Percentiles rank a stretch among this genome's conserved stretches.
Conservation (phyloP, 2,113 vertebrate species). For the Cricetomys ansorgei region DNA sequence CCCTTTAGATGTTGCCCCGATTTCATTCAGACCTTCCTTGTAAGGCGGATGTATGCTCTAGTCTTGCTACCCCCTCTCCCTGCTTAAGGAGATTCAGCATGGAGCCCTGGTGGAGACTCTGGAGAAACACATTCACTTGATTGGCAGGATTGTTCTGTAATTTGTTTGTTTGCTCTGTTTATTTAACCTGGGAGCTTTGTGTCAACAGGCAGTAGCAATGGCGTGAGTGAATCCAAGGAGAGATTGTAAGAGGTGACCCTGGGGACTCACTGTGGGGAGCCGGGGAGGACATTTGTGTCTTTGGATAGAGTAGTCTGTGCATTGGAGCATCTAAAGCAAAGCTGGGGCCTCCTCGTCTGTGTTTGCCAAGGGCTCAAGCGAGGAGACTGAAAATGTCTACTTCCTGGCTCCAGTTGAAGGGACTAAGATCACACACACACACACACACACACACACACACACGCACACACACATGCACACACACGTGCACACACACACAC, state of each 20-base stretch:
- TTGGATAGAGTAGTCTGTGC: neutral
- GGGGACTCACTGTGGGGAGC: neutral
- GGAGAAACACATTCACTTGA: neutral
- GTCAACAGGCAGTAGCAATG: fast-evolving
- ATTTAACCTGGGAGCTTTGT: neutral
- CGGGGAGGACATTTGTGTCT: neutral
- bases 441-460: too few relatives aligned
- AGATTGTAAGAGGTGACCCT: neutral
- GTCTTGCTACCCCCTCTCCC: neutral
- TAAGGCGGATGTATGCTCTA: neutral
- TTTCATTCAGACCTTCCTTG: neutral
- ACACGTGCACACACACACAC: too few relatives aligned
- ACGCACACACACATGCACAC: too few relatives aligned
- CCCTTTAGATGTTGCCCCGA: neutral
- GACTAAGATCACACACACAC: neutral
- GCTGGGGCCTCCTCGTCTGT: neutral
- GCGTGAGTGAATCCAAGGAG: neutral
- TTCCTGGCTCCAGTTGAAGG: neutral
- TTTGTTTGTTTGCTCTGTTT: neutral
- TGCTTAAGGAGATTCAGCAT: neutral
- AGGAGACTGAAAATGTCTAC: neutral
- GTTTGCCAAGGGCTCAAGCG: neutral
- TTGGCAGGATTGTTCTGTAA: neutral
- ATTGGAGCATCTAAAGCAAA: neutral
- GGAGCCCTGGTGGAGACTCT: neutral